Base-by-base conservation (phyloP, 2,113 vertebrate genomes). In the Sinocyclocheilus anophthalmus region DNA sequence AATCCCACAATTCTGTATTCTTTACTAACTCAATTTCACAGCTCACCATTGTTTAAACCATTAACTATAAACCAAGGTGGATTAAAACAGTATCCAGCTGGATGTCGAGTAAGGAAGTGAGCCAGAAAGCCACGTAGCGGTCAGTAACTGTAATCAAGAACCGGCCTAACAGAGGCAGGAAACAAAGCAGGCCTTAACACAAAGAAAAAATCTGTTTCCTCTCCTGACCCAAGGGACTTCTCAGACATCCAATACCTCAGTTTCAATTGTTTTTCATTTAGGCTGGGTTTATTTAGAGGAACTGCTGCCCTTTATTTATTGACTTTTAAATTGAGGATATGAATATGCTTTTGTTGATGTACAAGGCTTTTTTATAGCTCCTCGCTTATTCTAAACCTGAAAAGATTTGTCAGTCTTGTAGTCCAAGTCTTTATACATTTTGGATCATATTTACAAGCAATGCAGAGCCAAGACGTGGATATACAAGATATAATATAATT, bases 201-300 rank as follows among this genome's bases (percentile, higher is more conserved):
- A 87, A 85, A 84, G 77, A 82, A 80, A 55, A 86, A 91, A 89
- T 69, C 88, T 88, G 88, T 81, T 90, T 89, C 89, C 89, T 89
- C 75, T 67, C 63, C 55, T 55, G 12, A 22, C 88, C 86, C 86
- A 30, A 50, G 88, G 72, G 89, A 86, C 33, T 22, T 3, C 61
- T 42, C 81, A 67, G 89, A 87, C 84, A 86, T 88, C 87, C 80
- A 83, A 67, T 76, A 86, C 55, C 67, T 50, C 20, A 24, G 72
- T 57, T 80, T 76, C 87, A 69, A 90, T 90, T 90, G 89, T 88
- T 87, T 88, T 87, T 84, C 75, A 59, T 81, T 86, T 67, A 33
- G 75, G 53, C 37, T 16, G 3, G 83, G 77, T 87, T 88, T 88
- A 90, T 90, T 87, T 88, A 81, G 73, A 88, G 83, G 8, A 84